Percentiles rank a stretch among this genome's conserved stretches.
Evolutionary conservation across 2,797 vertebrate species (phyloP).

Genomic region (Eleutherodactylus coqui): DNA sequence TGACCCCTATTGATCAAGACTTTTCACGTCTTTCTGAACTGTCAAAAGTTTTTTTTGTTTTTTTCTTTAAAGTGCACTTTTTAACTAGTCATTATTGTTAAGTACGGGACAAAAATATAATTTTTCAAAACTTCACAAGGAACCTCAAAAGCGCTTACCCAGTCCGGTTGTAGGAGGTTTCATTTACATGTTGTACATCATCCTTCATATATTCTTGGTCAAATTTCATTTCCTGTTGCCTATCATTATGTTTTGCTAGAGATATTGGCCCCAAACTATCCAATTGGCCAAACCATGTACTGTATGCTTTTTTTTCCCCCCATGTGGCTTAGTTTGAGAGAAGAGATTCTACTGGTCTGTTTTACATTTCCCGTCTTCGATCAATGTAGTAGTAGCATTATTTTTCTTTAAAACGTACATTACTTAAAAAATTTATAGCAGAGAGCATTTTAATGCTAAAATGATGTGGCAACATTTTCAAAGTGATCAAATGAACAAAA

Average conservation of each 20-base stretch:
- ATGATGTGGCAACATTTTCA: constrained; percentile 37
- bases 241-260: not conserved
- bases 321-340: not conserved
- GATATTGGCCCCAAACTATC: not conserved
- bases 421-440: not conserved
- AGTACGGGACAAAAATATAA: too few relatives aligned
- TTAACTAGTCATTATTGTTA: too few relatives aligned
- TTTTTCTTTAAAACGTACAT: constrained; percentile 34
- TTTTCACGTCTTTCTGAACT: not conserved
- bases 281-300: not conserved
- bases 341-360: not conserved
- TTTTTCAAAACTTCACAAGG: too few relatives aligned
- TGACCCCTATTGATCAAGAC: not conserved
- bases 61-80: not conserved
- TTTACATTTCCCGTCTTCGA: not conserved
- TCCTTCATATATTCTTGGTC: too few relatives aligned
- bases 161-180: too few relatives aligned
- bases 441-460: constrained; percentile 11
- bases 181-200: too few relatives aligned
- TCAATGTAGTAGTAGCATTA: constrained; percentile 56
- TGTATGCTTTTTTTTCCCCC: not conserved
- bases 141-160: too few relatives aligned
- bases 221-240: not conserved
- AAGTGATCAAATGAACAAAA: constrained; percentile 29
- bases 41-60: not conserved